Conservation (phyloP, 2,113 vertebrate species). For the Tetraodon nigroviridis region DNA sequence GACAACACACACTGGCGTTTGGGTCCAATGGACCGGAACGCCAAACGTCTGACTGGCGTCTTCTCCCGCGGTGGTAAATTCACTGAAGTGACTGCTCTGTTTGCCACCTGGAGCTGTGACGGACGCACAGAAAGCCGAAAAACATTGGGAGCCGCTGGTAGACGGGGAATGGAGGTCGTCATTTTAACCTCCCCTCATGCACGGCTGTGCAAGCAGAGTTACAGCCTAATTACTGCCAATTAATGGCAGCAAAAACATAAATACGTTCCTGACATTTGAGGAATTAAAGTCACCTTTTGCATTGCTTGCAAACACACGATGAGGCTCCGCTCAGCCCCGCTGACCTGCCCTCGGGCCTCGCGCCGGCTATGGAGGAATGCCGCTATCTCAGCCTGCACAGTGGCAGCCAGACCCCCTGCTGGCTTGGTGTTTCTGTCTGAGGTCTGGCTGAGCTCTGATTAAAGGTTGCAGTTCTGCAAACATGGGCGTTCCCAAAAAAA, state of each 20-base stretch:
- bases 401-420: constrained; percentile 20
- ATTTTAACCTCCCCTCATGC: no score
- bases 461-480: constrained; percentile 10
- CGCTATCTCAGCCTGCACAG: constrained; percentile 27
- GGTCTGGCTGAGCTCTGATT: constrained; percentile 39
- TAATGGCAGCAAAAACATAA: not conserved
- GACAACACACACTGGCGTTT: not conserved
- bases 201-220: no score
- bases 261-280: constrained; percentile 34
- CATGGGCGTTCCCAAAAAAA: not conserved
- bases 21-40: not conserved
- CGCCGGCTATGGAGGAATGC: constrained; percentile 39
- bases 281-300: constrained; percentile 11
- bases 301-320: not conserved
- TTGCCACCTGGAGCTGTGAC: no score
- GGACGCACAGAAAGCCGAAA: no score
- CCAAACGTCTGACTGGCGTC: not conserved
- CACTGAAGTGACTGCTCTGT: no score
- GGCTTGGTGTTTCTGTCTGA: constrained; percentile 31
- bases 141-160: no score
- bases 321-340: constrained; percentile 26
- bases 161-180: no score
- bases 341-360: constrained; percentile 27
- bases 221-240: no score
- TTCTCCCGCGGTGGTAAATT: no score